phyloP scores from a whole-genome alignment of 1,140 invertebrate genomes.

The Hetaerina americana region DNA sequence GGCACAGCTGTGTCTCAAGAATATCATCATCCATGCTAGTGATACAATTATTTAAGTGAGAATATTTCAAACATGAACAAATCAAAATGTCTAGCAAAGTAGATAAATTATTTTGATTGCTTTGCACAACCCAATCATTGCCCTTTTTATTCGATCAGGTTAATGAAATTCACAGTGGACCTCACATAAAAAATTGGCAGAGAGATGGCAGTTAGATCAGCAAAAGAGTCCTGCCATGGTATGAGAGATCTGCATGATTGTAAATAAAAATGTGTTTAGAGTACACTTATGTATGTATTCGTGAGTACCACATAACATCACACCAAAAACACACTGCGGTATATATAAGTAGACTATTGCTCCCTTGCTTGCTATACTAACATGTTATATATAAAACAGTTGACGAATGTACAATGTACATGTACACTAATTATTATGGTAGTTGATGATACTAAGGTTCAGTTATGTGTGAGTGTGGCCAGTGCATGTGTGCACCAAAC shows the following conservation, averaged over 20 bases:
- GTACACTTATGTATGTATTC: not conserved
- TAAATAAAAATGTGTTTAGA: not conserved
- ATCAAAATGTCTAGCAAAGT: not conserved
- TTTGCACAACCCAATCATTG: not conserved
- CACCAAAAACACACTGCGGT: not conserved
- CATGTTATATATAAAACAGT: not conserved
- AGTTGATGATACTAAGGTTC: not conserved
- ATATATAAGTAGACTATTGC: not conserved
- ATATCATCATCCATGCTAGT: not conserved
- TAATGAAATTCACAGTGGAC: not conserved
- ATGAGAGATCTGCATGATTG: not conserved
- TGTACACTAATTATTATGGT: not conserved
- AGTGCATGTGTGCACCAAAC: not conserved
- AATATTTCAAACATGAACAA: not conserved
- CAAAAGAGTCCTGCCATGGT: not conserved
- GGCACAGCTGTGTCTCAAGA: not conserved
- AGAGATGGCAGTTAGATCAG: too few relatives aligned
- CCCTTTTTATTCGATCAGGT: not conserved
- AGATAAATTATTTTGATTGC: not conserved
- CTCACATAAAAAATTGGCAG: not conserved
- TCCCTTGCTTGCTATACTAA: not conserved
- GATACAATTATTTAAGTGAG: not conserved
- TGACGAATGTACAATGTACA: not conserved
- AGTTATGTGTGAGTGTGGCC: not conserved
- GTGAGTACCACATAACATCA: not conserved